phyloP scores from a whole-genome alignment of 2,113 vertebrate genomes.

The Hippocampus mohnikei region DNA sequence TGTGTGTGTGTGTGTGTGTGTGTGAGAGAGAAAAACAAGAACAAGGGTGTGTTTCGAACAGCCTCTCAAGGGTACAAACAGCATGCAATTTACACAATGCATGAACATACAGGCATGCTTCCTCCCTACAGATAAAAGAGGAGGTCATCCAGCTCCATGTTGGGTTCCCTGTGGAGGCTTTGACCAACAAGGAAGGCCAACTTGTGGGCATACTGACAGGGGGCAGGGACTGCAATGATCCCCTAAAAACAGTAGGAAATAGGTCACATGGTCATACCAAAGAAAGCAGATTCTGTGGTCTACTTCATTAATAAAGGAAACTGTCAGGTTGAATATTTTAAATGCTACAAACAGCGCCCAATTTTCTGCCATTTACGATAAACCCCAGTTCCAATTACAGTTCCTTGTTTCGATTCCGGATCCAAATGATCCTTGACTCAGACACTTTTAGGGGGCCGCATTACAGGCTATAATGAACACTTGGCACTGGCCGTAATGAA shows the following conservation, averaged over 20 bases:
- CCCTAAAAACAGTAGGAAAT: slow-evolving; percentile 68
- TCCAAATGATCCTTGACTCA: not conserved
- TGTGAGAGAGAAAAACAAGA: too few species aligned
- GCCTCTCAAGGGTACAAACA: too few species aligned
- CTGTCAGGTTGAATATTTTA: not conserved
- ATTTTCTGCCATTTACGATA: too few species aligned
- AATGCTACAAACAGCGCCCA: too few species aligned
- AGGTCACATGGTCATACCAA: not conserved
- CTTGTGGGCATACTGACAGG: slow-evolving; percentile 95
- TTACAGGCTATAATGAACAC: not conserved
- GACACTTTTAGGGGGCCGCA: not conserved
- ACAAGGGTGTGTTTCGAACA: too few species aligned
- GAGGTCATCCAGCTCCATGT: slow-evolving; percentile 74
- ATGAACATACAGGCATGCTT: not conserved
- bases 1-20: too few species aligned
- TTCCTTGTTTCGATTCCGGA: not conserved
- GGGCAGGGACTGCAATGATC: slow-evolving; percentile 88
- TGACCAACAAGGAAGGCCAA: slow-evolving; percentile 92
- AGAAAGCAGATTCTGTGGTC: too few species aligned
- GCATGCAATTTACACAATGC: not conserved
- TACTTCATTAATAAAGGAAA: not conserved
- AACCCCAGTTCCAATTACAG: not conserved
- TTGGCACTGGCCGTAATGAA: too few species aligned
- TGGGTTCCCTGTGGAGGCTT: slow-evolving; percentile 85
- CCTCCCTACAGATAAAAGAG: slow-evolving; percentile 84